phyloP scores from a whole-genome alignment of 2,888 invertebrate species.

The Ochropleura leucogaster region DNA sequence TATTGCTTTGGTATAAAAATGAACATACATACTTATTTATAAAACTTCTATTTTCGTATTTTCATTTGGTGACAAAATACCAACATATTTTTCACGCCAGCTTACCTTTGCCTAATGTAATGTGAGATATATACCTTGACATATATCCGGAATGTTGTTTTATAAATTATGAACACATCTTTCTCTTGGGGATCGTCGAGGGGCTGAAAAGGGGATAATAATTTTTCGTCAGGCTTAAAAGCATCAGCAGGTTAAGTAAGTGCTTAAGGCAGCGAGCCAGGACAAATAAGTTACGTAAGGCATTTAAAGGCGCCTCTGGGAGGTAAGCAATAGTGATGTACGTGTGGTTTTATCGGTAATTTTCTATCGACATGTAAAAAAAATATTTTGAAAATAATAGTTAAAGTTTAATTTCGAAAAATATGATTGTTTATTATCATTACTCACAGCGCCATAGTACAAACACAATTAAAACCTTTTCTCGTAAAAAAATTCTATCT shows the following conservation, averaged over 20 bases:
- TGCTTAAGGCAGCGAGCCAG: slow-evolving; percentile 66
- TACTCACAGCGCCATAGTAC: background rate
- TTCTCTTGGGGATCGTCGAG: slow-evolving; percentile 14
- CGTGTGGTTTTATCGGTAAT: slow-evolving; percentile 16
- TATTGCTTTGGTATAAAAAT: background rate
- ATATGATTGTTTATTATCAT: background rate
- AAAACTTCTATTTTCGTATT: slow-evolving; percentile 13
- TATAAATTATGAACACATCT: slow-evolving; percentile 43
- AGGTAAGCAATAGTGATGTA: slow-evolving; percentile 47
- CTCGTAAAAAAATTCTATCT: background rate
- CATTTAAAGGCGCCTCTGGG: slow-evolving; percentile 63
- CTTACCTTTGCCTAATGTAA: slow-evolving; percentile 3
- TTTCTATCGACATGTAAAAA: background rate
- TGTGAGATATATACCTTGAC: slow-evolving; percentile 18
- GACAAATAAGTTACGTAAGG: slow-evolving; percentile 68
- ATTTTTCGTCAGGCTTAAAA: slow-evolving; percentile 64
- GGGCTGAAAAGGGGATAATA: slow-evolving; percentile 51
- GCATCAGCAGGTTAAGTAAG: slow-evolving; percentile 64
- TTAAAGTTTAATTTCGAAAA: background rate
- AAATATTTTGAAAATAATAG: background rate
- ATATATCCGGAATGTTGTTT: slow-evolving; percentile 27
- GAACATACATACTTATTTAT: background rate
- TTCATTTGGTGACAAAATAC: slow-evolving; percentile 11
- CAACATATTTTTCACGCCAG: slow-evolving; percentile 21
- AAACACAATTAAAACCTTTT: background rate